Percentiles rank a stretch among this genome's conserved stretches.
Evolutionary conservation across 1,140 invertebrate species (phyloP).

Genomic region (Triops longicaudatus): DNA sequence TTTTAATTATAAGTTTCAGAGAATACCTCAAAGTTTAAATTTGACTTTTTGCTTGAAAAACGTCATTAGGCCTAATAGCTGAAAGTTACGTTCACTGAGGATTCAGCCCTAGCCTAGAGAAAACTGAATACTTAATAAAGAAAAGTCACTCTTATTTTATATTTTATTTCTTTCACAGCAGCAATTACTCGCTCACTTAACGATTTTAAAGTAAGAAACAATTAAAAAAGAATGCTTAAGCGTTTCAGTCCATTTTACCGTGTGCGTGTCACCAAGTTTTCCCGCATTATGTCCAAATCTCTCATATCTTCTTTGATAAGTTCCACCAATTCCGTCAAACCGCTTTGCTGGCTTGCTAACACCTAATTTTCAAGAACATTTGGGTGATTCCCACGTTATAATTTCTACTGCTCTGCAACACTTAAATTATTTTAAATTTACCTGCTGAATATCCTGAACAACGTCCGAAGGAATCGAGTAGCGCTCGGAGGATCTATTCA

Average conservation of each 20-base stretch:
- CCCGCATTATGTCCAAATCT: conserved; percentile 20
- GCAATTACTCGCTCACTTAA: not conserved
- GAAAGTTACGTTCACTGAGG: no score
- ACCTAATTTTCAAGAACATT: not conserved
- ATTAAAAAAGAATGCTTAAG: not conserved
- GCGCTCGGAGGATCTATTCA: conserved; percentile 31
- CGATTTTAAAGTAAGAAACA: not conserved
- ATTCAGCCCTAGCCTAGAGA: no score
- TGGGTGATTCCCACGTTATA: no score
- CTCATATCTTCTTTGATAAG: conserved; percentile 26
- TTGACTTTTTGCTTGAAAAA: no score
- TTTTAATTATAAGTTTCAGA: no score
- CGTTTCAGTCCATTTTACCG: not conserved
- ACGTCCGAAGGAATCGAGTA: conserved; percentile 55
- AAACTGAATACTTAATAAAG: no score
- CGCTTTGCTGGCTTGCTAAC: conserved; percentile 23
- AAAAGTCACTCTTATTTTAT: no score
- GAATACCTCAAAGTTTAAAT: no score
- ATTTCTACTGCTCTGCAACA: not conserved
- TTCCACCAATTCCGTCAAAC: conserved; percentile 23
- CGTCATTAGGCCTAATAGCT: no score
- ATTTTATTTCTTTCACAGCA: no score
- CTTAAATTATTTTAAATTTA: conserved; percentile 34
- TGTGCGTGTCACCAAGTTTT: not conserved
- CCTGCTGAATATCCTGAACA: conserved; percentile 54